Conservation (phyloP, 2,888 invertebrate species). For the Oegoconia quadripuncta region DNA sequence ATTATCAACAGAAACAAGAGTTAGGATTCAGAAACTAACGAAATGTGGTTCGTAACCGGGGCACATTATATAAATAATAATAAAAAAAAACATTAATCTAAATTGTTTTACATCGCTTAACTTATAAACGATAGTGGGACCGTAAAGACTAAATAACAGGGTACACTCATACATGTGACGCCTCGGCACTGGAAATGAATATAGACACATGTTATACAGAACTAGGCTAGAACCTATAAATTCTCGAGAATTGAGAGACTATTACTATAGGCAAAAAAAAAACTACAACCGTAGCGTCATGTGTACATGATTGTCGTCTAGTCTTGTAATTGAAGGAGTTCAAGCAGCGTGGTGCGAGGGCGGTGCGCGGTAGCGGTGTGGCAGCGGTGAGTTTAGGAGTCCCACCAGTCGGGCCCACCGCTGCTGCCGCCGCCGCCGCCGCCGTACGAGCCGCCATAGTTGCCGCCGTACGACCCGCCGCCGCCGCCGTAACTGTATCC, state of each 20-base stretch:
- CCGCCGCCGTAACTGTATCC: constrained; percentile 63
- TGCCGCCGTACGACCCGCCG: constrained; percentile 64
- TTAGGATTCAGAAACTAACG: background rate
- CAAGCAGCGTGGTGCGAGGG: background rate
- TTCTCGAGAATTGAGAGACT: background rate
- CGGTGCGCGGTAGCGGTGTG: constrained; percentile 17
- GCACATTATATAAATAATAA: constrained; percentile 11
- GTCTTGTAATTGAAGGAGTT: background rate
- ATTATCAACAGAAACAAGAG: constrained; percentile 1
- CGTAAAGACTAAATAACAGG: constrained; percentile 3
- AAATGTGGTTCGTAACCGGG: constrained; percentile 9
- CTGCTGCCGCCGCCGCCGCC: constrained; percentile 70
- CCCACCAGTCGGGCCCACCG: constrained; percentile 74
- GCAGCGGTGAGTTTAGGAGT: constrained; percentile 47
- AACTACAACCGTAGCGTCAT: background rate
- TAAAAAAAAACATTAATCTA: constrained; percentile 21
- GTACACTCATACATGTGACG: background rate
- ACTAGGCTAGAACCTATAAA: background rate
- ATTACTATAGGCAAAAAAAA: background rate
- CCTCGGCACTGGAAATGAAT: background rate
- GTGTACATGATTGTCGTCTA: constrained; percentile 1
- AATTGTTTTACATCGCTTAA: constrained; percentile 40
- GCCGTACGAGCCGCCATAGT: constrained; percentile 69
- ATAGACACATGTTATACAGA: background rate
- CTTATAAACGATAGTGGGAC: constrained; percentile 21